A percentile compares a stretch with the other conserved stretches of the same genome.
Evolutionary conservation across 1,140 invertebrate genomes (phyloP).

Genomic region (Camponotus pennsylvanicus): DNA sequence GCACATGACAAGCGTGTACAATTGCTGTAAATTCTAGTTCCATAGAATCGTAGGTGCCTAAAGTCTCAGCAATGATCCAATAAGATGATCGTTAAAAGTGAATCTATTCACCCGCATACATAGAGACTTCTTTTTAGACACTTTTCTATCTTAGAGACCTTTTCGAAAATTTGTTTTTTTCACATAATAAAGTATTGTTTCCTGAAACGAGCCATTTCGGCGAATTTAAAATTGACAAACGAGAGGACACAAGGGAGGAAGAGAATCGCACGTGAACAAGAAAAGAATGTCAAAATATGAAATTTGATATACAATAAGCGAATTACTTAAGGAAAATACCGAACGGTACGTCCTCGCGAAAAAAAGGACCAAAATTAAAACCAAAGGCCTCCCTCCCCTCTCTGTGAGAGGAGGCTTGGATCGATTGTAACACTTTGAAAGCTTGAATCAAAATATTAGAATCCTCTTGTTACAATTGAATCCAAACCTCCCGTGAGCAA

Average conservation of each 20-base stretch:
- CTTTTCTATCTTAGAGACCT: constrained; percentile 34
- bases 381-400: not conserved
- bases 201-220: not conserved
- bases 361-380: constrained; percentile 52
- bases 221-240: constrained; percentile 11
- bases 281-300: constrained; percentile 1
- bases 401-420: constrained; percentile 27
- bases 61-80: constrained; percentile 35
- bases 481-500: not conserved
- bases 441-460: not conserved
- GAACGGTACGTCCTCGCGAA: not conserved
- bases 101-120: constrained; percentile 15
- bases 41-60: constrained; percentile 59
- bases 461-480: constrained; percentile 10
- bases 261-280: constrained; percentile 17
- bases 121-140: constrained; percentile 31
- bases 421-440: constrained; percentile 13
- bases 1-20: constrained; percentile 19
- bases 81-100: constrained; percentile 24
- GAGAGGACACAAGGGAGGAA: not conserved
- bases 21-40: constrained; percentile 55
- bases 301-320: constrained; percentile 23
- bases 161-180: constrained; percentile 19
- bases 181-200: not conserved
- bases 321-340: constrained; percentile 25